Percentiles rank a stretch among this genome's conserved stretches.
These are phyloP conservation scores for Desmodus rotundus DNA, from an alignment of 2,113 vertebrate genomes.

Conservation along the genomic window DNA sequence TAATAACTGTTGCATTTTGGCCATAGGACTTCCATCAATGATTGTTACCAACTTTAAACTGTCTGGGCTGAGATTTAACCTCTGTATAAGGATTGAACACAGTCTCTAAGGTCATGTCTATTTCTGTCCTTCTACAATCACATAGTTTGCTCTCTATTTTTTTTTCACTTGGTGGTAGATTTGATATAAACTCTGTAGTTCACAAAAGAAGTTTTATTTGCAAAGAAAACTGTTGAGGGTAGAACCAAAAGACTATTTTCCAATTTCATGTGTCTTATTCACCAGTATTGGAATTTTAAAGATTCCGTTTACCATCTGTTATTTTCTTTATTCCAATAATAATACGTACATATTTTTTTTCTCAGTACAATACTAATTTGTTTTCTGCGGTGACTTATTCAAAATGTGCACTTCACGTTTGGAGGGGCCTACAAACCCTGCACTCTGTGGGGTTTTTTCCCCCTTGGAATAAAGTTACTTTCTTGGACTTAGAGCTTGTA, in stretches of 20 bases:
- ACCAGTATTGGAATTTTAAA: neutral
- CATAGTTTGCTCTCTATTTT: neutral
- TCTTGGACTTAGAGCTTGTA: neutral
- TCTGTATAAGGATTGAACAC: neutral
- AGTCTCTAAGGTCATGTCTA: neutral
- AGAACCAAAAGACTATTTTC: neutral
- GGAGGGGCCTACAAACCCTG: neutral
- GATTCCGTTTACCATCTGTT: constrained; percentile 17
- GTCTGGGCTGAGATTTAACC: neutral
- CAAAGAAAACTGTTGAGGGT: neutral
- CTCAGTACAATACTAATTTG: neutral
- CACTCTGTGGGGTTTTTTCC: neutral
- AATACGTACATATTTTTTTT: neutral
- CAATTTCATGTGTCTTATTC: neutral
- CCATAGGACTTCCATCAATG: neutral
- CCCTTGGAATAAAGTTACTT: neutral
- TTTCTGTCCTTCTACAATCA: neutral
- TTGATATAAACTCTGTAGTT: neutral
- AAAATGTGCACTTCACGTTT: neutral
- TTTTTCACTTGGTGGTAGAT: neutral
- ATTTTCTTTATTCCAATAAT: neutral
- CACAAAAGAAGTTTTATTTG: neutral
- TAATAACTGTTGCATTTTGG: neutral
- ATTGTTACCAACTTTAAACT: neutral
- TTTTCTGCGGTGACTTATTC: neutral